Base-by-base conservation (phyloP, 2,797 vertebrate genomes). In the Capromys pilorides region DNA sequence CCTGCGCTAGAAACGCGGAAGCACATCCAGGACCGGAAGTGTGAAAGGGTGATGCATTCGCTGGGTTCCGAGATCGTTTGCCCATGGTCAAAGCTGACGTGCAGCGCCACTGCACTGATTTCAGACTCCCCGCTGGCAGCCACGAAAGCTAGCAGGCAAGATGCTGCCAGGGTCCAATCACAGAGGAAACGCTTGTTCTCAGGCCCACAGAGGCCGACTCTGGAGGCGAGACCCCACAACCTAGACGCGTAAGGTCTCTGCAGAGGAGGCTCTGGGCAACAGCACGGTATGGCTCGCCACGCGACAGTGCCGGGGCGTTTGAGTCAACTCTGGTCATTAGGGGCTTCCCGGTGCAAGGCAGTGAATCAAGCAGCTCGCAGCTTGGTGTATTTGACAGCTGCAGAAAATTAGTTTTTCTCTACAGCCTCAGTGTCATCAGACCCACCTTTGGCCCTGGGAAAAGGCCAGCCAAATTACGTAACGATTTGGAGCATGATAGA, bases 321-420 rank as follows among this genome's bases (percentile, higher is more conserved):
- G 36, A 94, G 80, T 49, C 12, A 87, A 81, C 6, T 0, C 7
- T 14, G 16, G 59, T 94, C 73, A 51, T 86, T 61, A 89, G 77
- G 86, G 91, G 83, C 73, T 77, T 90, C 49, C 88, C 49, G 73
- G 5, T 81, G 31, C 33, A 73, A 84, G 41, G 67, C 67, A 36
- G 62, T 87, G 81, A 95, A 95, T 94, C 94, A 89, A 36, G 54
- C 41, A n/a, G 22, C 81, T 93, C 59, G 5, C 57, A 88, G 59
- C 59, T 94, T 93, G 93, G 78, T 88, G 88, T 95, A 94, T 18
- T 90, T 94, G 89, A 96, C 66, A 84, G 61, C 61, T 51, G 95
- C 90, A 95, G 91, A 91, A 96, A 97, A 97, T 93, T 67, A 95
- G 89, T 84, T 88, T 94, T 93, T 28, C 83, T 81, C 91, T 92